Evolutionary conservation across 37 sponge, comb jelly and placozoan species (phyloP).

Genomic region (Eunapius fragilis): DNA sequence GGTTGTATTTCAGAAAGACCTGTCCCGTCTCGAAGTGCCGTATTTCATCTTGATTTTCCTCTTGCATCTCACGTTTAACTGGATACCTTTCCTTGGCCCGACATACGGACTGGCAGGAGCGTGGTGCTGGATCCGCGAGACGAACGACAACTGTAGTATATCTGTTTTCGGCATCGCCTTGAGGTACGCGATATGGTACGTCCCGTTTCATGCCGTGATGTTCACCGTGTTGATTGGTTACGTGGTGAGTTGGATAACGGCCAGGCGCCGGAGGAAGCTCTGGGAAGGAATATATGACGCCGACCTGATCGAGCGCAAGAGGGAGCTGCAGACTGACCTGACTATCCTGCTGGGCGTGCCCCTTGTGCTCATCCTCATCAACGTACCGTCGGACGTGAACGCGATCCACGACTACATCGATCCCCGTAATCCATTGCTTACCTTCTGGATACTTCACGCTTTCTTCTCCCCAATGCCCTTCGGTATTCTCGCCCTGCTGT

Average conservation of each 20-base stretch:
- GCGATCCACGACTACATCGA: slow-evolving; percentile 25
- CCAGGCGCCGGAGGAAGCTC: background rate
- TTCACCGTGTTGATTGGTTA: slow-evolving; percentile 20
- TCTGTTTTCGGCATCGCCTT: slow-evolving; percentile 13
- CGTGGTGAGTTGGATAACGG: background rate
- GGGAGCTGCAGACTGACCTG: slow-evolving; percentile 39
- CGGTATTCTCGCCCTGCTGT: slow-evolving; percentile 39
- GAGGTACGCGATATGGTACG: slow-evolving; percentile 46
- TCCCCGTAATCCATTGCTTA: background rate
- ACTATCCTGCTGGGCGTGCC: slow-evolving; percentile 55
- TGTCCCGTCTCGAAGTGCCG: slow-evolving; percentile 20
- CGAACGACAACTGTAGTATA: slow-evolving; percentile 9
- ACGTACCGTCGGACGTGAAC: slow-evolving; percentile 54
- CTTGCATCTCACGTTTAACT: slow-evolving; percentile 51
- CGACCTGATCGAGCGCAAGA: slow-evolving; percentile 1
- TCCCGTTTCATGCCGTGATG: slow-evolving; percentile 23
- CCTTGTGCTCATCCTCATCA: slow-evolving; percentile 42
- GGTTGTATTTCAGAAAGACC: slow-evolving; percentile 18
- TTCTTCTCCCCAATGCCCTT: slow-evolving; percentile 54
- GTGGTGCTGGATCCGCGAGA: slow-evolving; percentile 75
- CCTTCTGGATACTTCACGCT: slow-evolving; percentile 62
- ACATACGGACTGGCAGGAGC: slow-evolving; percentile 67
- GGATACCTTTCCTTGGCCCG: slow-evolving; percentile 61
- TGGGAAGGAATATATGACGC: slow-evolving; percentile 27
- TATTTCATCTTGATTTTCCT: slow-evolving; percentile 42